These are phyloP conservation scores for Oscheius myriophilus DNA, from an alignment of 2,888 invertebrate species.

Conservation along the genomic window DNA sequence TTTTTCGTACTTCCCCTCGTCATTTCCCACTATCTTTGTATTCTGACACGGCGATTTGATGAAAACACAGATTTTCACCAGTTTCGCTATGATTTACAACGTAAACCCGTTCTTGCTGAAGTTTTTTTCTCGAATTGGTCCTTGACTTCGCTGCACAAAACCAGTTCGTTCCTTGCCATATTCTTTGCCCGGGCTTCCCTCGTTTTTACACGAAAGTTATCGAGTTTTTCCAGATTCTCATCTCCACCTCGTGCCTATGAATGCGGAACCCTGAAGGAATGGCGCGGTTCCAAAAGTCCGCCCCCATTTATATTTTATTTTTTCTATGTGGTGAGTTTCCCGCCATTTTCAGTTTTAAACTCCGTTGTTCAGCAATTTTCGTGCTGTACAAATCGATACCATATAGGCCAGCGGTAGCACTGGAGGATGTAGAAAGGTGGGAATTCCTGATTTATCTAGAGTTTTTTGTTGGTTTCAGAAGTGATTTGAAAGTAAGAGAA, in stretches of 20 bases:
- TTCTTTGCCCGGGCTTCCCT: too few species aligned
- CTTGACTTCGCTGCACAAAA: too few species aligned
- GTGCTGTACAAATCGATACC: not conserved
- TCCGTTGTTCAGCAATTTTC: not conserved
- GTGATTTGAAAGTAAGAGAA: slow-evolving; percentile 5
- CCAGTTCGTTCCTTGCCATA: too few species aligned
- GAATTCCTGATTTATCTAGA: not conserved
- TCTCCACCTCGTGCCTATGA: not conserved
- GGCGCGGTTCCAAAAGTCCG: slow-evolving; percentile 13
- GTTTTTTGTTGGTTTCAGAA: not conserved
- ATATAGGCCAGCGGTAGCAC: not conserved
- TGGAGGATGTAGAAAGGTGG: slow-evolving; percentile 4
- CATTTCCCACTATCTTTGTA: too few species aligned
- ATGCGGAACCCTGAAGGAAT: slow-evolving; percentile 21
- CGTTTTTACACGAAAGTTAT: too few species aligned
- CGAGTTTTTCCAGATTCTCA: not conserved
- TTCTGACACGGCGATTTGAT: too few species aligned
- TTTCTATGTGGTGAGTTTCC: not conserved
- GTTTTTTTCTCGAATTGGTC: too few species aligned
- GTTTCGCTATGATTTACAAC: too few species aligned
- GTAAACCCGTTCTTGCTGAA: too few species aligned
- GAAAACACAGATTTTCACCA: too few species aligned
- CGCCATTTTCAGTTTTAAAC: not conserved
- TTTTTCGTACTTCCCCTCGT: too few species aligned
- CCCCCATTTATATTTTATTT: not conserved